Evolutionary conservation across 2,888 invertebrate genomes (phyloP), one percentile per base, ranked within the genome.

Genomic region (Euphydryas editha): DNA sequence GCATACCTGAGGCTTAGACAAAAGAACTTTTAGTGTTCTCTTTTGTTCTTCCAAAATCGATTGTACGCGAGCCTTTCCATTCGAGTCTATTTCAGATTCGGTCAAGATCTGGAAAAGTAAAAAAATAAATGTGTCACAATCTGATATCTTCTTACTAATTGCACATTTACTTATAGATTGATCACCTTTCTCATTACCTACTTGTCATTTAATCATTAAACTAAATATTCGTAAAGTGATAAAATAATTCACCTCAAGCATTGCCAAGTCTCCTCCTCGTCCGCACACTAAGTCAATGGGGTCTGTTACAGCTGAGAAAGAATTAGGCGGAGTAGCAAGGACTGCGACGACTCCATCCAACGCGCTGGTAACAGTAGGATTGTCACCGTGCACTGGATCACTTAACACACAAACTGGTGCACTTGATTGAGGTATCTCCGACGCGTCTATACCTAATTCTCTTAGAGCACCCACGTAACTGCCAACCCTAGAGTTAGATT

Each of bases 201-300:
- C 30, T 30, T 30, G 8, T 4, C 30, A 30, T 7, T 30, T 4
- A 30, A 30, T 30, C 30, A 30, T 2, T 1, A 30, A 2, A 4
- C 30, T 30, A 7, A 1, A 30, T 30, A 30, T 18, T 2, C 15
- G 6, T 51, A 24, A 20, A n/a, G 15, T 24, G 11, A 51, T n/a
- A n/a, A n/a, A 7, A 49, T 15, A 20, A 51, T 24, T 47, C 17
- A 95, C 94, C 90, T 97, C 96, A 59, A 97, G 87, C 94, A 97
- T 95, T 13, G 94, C 93, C 7, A 96, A 86, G 81, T 97, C 97
- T 0, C 97, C 97, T 1, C 96, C 97, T 39, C 97, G 93, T 7
- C 95, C 95, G 75, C 95, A 96, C n/a, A 95, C 96, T 76, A 97
- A 87, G 77, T 97, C 97, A 5, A 97, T 96, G 0, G 97, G 96